Evolutionary conservation across 2,888 invertebrate genomes (phyloP).

Genomic region (Rhamnusium bicolor): DNA sequence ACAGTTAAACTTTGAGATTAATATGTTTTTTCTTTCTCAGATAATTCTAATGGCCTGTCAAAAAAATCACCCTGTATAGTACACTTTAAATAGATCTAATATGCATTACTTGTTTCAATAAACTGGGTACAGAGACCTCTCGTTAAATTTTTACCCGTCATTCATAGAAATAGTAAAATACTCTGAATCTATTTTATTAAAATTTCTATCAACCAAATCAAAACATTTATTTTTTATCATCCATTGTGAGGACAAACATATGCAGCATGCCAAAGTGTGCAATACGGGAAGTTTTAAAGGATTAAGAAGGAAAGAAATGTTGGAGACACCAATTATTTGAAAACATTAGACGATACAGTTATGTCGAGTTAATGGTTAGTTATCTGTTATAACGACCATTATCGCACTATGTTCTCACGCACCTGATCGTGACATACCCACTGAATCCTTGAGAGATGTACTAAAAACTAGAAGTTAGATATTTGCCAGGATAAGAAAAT

Average conservation of each 20-base stretch:
- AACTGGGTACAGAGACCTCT: too few relatives aligned
- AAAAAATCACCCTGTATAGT: too few relatives aligned
- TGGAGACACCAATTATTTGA: conserved; percentile 40
- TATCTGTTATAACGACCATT: conserved; percentile 36
- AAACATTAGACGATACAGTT: conserved; percentile 42
- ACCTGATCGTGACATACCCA: conserved; percentile 21
- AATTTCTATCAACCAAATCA: too few relatives aligned
- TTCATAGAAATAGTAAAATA: too few relatives aligned
- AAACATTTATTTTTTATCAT: not conserved
- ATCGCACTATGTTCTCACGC: conserved; percentile 38
- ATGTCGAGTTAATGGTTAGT: conserved; percentile 37
- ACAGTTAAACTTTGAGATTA: too few relatives aligned
- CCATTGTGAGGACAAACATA: not conserved
- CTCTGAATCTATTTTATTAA: too few relatives aligned
- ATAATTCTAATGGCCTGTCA: too few relatives aligned
- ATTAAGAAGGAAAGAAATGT: conserved; percentile 36
- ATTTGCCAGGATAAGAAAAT: conserved; percentile 1
- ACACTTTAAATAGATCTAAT: too few relatives aligned
- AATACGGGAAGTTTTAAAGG: conserved; percentile 22
- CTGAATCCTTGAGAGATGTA: conserved; percentile 29
- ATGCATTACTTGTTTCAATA: too few relatives aligned
- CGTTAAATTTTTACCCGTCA: too few relatives aligned
- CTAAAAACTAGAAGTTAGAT: not conserved
- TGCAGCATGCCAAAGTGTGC: conserved; percentile 27
- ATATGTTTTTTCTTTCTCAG: too few relatives aligned